Evolutionary conservation across 64 coral and sea anemone species (phyloP), one percentile per base, ranked within the genome.

Genomic region (Actinia tenebrosa): DNA sequence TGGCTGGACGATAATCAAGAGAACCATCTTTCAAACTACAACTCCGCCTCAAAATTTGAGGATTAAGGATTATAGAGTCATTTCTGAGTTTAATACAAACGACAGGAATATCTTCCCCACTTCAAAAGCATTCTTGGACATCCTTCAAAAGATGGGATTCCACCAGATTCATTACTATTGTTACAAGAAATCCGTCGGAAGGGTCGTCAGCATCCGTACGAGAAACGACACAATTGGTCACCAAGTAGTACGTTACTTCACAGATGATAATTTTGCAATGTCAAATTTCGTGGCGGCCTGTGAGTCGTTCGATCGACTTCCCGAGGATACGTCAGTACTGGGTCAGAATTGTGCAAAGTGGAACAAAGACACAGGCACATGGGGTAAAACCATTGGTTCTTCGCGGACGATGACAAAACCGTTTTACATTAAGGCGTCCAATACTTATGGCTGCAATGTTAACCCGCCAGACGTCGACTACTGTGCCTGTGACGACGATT

Each of bases 1-100:
- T 16, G 92, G 92, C 22, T 94, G 92, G 92, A 90, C 92, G 7
- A 44, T 95, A 20, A 77, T 95, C 20, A 87, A 77, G 62, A 81
- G 83, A 82, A 88, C 82, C 7, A 50, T 88, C 45, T 44, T 88
- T 0, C 91, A 18, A 68, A 84, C 45, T 23, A 60, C 86, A 10
- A 80, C 66, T 18, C 72, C 56, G 16, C 69, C 69, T 14, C n/a
- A 42, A 30, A 75, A 75, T 42, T 14, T 15, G 27, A 75, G 26
- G 22, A 19, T 81, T 52, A 0, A 45, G 16, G 53, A 1, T 6
- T 53, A 81, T 14, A 16, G 5, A 50, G 50, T 81, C 27, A 81
- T 81, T 52, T 81, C 43, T n/a, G 44, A 45, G 46, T 81, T 81
- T n/a, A 45, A 53, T 10, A 53, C 18, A 53, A 81, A 53, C 22